A percentile compares a stretch with the other conserved stretches of the same genome.
phyloP scores from a whole-genome alignment of 2,888 invertebrate genomes.

The Octonoba sinensis region DNA sequence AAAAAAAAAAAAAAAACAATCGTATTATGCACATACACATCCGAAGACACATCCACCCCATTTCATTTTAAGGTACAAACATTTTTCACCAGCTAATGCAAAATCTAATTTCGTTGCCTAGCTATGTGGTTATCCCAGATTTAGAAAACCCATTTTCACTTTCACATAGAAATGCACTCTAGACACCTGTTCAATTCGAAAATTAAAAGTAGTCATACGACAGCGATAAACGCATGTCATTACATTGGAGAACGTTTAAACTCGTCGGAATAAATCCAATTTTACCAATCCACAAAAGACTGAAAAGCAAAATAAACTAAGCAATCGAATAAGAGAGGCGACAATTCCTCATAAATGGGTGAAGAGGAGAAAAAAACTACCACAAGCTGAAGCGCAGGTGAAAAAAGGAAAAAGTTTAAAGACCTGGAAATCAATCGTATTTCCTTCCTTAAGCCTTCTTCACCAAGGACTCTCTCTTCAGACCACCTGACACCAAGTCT shows the following conservation, averaged over 20 bases:
- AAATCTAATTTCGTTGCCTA: too few species aligned
- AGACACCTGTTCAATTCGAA: too few species aligned
- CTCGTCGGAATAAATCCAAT: constrained; percentile 17
- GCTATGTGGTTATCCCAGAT: too few species aligned
- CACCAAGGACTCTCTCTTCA: constrained; percentile 28
- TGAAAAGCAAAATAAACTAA: constrained; percentile 33
- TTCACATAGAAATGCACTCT: too few species aligned
- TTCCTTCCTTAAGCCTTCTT: constrained; percentile 34
- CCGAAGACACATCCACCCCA: too few species aligned
- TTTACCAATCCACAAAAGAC: constrained; percentile 26
- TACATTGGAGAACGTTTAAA: constrained; percentile 29
- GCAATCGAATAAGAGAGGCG: constrained; percentile 16
- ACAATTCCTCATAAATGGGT: constrained; percentile 46
- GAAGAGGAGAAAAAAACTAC: constrained; percentile 14
- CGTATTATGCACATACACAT: too few species aligned
- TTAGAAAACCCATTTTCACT: too few species aligned
- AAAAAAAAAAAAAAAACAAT: too few species aligned
- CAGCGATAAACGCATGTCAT: constrained; percentile 10
- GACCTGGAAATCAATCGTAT: constrained; percentile 43
- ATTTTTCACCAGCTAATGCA: too few species aligned
- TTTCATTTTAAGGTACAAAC: too few species aligned
- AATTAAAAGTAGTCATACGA: too few species aligned
- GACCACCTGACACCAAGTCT: constrained; percentile 47
- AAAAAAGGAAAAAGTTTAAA: constrained; percentile 16
- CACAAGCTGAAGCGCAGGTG: constrained; percentile 28